phyloP scores from a whole-genome alignment of 2,888 invertebrate species.

The Cephus nigrinus region DNA sequence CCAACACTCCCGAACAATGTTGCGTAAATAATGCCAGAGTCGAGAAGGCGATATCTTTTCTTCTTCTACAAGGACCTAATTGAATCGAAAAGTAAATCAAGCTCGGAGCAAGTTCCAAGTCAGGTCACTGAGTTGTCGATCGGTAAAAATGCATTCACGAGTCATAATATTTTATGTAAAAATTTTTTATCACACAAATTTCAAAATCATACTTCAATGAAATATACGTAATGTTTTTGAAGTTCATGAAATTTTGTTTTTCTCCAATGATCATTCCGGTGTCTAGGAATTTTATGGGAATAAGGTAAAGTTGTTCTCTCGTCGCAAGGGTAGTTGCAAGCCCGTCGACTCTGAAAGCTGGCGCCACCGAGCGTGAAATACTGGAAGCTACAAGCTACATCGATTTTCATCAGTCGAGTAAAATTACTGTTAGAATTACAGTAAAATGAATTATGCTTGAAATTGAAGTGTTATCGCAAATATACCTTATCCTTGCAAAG shows the following conservation, averaged over 20 bases:
- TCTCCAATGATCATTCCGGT: not conserved
- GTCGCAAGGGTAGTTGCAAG: not conserved
- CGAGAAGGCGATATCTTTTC: constrained; percentile 21
- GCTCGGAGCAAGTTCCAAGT: not conserved
- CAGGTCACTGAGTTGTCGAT: not conserved
- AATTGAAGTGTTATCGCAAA: not conserved
- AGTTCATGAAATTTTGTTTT: not conserved
- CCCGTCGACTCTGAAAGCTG: constrained; percentile 17
- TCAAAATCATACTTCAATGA: not conserved
- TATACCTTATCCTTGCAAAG: not conserved
- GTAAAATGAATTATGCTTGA: not conserved
- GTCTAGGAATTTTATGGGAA: not conserved
- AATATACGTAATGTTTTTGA: not conserved
- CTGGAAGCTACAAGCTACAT: constrained; percentile 34
- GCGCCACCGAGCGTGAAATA: constrained; percentile 42
- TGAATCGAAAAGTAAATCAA: constrained; percentile 6
- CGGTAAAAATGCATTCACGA: not conserved
- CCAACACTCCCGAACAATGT: constrained; percentile 21
- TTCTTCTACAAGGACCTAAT: constrained; percentile 7
- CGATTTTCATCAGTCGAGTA: constrained; percentile 32
- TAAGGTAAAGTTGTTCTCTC: not conserved
- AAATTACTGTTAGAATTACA: not conserved
- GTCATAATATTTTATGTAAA: not conserved
- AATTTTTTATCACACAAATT: not conserved
- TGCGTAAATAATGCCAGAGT: constrained; percentile 48